Percentiles rank a stretch among this genome's conserved stretches.
phyloP scores from a whole-genome alignment of 2,888 invertebrate species.

The Callimorpha dominula region DNA sequence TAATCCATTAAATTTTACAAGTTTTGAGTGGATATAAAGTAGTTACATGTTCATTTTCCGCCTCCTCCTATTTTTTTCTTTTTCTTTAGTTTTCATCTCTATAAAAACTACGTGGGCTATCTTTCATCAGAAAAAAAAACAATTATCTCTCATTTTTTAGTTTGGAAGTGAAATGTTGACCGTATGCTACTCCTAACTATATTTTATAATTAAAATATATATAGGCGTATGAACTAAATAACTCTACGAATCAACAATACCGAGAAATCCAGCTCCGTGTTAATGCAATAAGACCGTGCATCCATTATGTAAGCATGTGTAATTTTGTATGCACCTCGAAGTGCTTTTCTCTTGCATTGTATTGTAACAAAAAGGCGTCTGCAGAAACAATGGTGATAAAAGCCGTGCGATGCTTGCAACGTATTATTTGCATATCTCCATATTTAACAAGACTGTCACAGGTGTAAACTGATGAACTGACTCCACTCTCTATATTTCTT shows the following conservation, averaged over 20 bases:
- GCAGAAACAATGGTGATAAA: slow-evolving; percentile 3
- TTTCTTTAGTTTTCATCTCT: neutral
- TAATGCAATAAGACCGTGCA: neutral
- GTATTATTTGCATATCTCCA: neutral
- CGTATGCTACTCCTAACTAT: too few species aligned
- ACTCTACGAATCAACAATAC: neutral
- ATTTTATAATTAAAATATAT: too few species aligned
- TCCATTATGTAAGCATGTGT: slow-evolving; percentile 11
- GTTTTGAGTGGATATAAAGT: neutral
- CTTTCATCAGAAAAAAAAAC: neutral
- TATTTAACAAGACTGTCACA: neutral
- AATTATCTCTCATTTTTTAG: neutral
- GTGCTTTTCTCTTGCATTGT: slow-evolving; percentile 10
- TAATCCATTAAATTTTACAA: neutral
- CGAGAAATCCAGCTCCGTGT: neutral
- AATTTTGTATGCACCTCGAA: slow-evolving; percentile 17
- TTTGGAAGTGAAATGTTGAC: neutral
- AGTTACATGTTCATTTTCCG: neutral
- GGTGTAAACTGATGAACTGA: neutral
- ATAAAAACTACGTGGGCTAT: neutral
- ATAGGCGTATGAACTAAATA: neutral
- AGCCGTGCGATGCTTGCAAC: neutral
- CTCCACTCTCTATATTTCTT: neutral
- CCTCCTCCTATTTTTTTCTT: too few species aligned
- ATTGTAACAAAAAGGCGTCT: slow-evolving; percentile 6